Evolutionary conservation across 2,113 vertebrate species (phyloP), one percentile per base, ranked within the genome.

Genomic region (Cottus gobio): DNA sequence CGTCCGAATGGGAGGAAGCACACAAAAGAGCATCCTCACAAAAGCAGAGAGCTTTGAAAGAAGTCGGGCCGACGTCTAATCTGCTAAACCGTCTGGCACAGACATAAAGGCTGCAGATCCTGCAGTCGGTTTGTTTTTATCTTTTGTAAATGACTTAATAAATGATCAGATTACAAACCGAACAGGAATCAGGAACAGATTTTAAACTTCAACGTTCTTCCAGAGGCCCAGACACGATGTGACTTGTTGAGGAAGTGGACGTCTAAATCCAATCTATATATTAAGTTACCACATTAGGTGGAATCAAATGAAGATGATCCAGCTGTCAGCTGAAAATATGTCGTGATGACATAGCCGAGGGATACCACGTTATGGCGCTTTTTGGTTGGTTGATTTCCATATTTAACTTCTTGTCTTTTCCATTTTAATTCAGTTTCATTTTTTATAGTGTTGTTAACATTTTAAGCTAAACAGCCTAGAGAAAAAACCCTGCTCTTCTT

Each of bases 221-320:
- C 34, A 75, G 70, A 42, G 3, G 36, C 26, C 42, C 13, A 66
- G 31, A n/a, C 56, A 80, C 39, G 13, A 54, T 56, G 63, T 31
- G 4, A 22, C 74, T 76, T 85, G 74, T 85, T 92, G 68, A 76
- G 68, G 39, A 88, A 42, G 28, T 31, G 22, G 30, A 74, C 8
- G 69, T 74, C 82, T 60, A 77, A 91, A 90, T 90, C 36, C 4
- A 85, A 90, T 92, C 52, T 76, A 77, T 79, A 77, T 83, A 91
- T 89, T 86, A 66, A 85, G 78, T 90, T 87, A 92, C 46, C 16
- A 54, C 67, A 80, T 87, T 84, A 89, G 78, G 34, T 16, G 18
- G 80, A 88, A 92, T 90, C 75, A 75, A 88, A 88, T 88, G 64
- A 87, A 79, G 84, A 79, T 26, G 75, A 75, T 75, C 39, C 42